Evolutionary conservation across 1,140 invertebrate species (phyloP).

Genomic region (Campoletis sonorensis): DNA sequence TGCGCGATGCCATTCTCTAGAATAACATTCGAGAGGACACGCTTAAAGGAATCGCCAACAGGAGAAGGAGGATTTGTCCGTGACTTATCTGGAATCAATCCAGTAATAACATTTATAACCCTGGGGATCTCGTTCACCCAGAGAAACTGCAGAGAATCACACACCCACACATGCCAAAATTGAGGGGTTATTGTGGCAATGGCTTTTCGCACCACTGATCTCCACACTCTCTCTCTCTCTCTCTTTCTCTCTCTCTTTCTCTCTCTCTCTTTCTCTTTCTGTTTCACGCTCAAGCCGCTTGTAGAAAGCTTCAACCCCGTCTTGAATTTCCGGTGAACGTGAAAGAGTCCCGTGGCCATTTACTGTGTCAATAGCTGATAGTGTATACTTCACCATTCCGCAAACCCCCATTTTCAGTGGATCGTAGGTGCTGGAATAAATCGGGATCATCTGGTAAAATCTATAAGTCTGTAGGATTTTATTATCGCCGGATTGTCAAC

Average conservation of each 20-base stretch:
- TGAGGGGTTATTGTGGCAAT: no score
- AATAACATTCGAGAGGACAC: neutral
- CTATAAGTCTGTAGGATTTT: no score
- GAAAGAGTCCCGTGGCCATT: conserved; percentile 46
- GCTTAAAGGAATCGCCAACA: conserved; percentile 50
- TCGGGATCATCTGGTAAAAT: conserved; percentile 2
- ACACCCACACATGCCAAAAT: neutral
- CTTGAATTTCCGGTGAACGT: conserved; percentile 12
- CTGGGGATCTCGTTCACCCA: neutral
- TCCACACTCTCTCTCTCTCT: neutral
- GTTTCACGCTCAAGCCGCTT: neutral
- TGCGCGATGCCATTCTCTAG: no score
- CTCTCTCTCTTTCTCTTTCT: no score
- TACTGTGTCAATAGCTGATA: conserved; percentile 66
- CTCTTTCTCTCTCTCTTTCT: no score
- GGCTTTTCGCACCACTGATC: no score
- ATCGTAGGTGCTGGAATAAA: conserved; percentile 22
- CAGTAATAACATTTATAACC: conserved; percentile 57
- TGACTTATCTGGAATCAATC: conserved; percentile 68
- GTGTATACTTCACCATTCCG: conserved; percentile 45
- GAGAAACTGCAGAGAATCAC: neutral
- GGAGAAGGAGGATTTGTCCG: conserved; percentile 61
- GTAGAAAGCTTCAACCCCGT: conserved; percentile 8
- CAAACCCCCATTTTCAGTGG: neutral
- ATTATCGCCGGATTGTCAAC: no score